Base-by-base conservation (phyloP, 2,113 vertebrate species). In the Neotragus moschatus region DNA sequence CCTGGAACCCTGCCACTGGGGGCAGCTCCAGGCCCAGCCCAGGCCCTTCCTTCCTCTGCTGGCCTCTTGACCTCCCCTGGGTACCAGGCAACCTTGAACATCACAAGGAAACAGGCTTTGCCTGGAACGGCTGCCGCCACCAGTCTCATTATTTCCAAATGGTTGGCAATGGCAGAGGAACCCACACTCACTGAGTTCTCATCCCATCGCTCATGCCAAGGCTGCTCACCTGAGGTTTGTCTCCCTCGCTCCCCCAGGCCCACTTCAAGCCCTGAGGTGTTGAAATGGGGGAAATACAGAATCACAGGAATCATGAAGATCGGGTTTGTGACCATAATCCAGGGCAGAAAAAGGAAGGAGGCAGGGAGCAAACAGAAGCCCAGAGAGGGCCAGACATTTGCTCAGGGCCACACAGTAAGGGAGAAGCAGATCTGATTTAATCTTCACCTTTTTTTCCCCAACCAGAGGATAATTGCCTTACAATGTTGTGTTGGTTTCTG, bases 31-130 rank as follows among this genome's bases (percentile, higher is more conserved):
- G 55, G 13, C 79, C 36, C 56, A 58, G 75, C 55, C 36, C 56
- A 53, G 70, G 16, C 70, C 36, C 56, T 66, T 82, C 61, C 49
- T 53, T 25, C 4, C 80, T 43, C 13, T 6, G 13, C 84, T 90
- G 82, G 53, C 94, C 90, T 94, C 85, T 51, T 66, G 75, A 80
- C 97, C 87, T 93, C 43, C 51, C 17, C 56, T 5, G 61, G 39
- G 80, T 75, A 51, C 80, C 93, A 92, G 81, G 66, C 75, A 88
- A 97, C 87, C 33, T 16, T 30, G 28, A 86, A 49, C 88, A 58
- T 73, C 79, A 45, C 51, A 90, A n/a, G 92, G 84, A 96, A 96
- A 89, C 84, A 75, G 79, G 9, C 84, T 43, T 51, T 55, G 81
- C 49, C 58, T 25, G 19, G 87, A 70, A 84, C 0, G 11, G 36